Percentiles rank a stretch among this genome's conserved stretches.
These are phyloP conservation scores for Amaurobius ferox DNA, from an alignment of 2,888 invertebrate genomes.

Conservation along the genomic window DNA sequence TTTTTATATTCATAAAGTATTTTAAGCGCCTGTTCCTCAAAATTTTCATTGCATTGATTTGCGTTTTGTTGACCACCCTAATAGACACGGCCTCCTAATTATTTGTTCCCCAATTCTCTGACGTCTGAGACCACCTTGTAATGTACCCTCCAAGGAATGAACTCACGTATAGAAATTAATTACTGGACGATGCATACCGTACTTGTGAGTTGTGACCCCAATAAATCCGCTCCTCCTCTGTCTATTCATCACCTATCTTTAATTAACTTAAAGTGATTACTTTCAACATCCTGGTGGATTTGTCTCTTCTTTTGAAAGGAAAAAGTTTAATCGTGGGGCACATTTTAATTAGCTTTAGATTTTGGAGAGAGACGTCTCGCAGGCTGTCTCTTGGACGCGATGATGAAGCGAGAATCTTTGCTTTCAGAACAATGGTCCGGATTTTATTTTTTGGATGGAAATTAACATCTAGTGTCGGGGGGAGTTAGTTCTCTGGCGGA, in stretches of 20 bases:
- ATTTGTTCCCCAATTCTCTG: not conserved
- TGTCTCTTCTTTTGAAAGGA: not conserved
- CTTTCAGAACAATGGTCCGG: too few species aligned
- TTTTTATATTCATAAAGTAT: too few species aligned
- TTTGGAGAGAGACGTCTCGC: too few species aligned
- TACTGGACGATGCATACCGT: not conserved
- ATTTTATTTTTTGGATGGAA: too few species aligned
- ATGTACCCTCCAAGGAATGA: not conserved
- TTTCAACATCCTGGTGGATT: not conserved
- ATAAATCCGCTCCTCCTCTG: not conserved
- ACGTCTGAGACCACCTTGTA: not conserved
- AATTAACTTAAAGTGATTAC: constrained; percentile 3
- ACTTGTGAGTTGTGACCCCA: not conserved
- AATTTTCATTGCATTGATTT: too few species aligned
- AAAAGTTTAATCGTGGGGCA: not conserved
- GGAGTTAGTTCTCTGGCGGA: too few species aligned
- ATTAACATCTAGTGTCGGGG: too few species aligned
- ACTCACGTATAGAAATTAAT: constrained; percentile 2
- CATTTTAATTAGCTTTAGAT: not conserved
- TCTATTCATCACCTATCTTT: not conserved
- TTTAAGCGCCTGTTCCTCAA: too few species aligned
- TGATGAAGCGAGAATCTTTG: too few species aligned
- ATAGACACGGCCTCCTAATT: not conserved
- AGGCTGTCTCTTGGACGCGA: too few species aligned
- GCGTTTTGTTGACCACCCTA: not conserved